Conservation (phyloP, 1,140 invertebrate species). For the Araneus ventricosus region DNA sequence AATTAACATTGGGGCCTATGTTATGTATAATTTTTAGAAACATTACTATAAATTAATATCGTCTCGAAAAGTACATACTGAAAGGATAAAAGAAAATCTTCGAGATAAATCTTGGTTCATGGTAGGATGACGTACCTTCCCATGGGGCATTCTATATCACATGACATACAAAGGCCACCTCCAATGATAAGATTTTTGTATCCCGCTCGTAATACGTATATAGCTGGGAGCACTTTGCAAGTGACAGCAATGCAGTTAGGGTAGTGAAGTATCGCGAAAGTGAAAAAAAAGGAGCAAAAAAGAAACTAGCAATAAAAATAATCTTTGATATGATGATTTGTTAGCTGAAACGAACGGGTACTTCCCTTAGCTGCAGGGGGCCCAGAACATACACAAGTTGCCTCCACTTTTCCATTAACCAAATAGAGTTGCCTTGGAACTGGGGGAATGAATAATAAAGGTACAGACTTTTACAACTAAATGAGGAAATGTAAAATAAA, state of each 20-base stretch:
- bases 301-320: slow-evolving; percentile 37
- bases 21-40: background rate
- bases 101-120: background rate
- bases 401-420: slow-evolving; percentile 12
- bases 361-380: slow-evolving; percentile 38
- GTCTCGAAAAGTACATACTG: background rate
- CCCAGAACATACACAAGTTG: background rate
- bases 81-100: background rate
- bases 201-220: slow-evolving; percentile 1
- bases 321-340: slow-evolving; percentile 52
- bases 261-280: background rate
- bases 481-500: background rate
- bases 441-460: background rate
- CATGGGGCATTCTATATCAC: slow-evolving; percentile 23
- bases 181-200: slow-evolving; percentile 55
- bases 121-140: background rate
- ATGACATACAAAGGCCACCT: slow-evolving; percentile 17
- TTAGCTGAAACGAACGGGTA: background rate
- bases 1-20: no score
- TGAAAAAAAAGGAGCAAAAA: background rate
- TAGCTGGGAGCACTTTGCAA: slow-evolving; percentile 49
- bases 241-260: slow-evolving; percentile 32
- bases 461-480: background rate
- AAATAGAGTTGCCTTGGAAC: background rate
- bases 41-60: background rate